These are phyloP conservation scores for Didymodactylos carnosus DNA, from an alignment of 2,888 invertebrate genomes.

Conservation along the genomic window DNA sequence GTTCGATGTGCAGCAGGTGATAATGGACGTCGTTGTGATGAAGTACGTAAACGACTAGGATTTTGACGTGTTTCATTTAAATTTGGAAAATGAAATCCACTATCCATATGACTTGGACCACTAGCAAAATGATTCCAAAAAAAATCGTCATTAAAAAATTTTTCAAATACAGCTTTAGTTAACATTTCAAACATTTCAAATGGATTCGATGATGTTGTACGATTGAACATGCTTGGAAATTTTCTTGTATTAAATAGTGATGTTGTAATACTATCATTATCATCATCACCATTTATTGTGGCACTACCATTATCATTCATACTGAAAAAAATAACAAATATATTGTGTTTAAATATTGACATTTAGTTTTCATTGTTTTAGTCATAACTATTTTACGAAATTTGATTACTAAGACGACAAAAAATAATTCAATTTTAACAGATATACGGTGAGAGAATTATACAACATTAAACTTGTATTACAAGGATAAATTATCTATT, in stretches of 20 bases:
- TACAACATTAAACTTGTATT: too few species aligned
- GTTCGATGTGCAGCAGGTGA: background rate
- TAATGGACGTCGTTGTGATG: background rate
- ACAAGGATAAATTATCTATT: too few species aligned
- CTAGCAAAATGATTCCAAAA: background rate
- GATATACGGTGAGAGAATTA: too few species aligned
- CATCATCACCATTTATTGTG: background rate
- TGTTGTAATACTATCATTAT: background rate
- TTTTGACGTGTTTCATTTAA: background rate
- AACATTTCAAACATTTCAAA: background rate
- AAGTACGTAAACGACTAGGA: background rate
- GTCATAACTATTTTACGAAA: too few species aligned
- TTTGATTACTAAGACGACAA: too few species aligned
- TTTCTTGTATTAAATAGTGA: background rate
- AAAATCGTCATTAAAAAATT: background rate
- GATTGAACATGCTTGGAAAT: background rate
- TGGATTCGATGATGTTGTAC: background rate
- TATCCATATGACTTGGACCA: background rate
- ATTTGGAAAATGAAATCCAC: background rate
- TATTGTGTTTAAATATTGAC: too few species aligned
- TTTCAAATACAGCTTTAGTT: background rate
- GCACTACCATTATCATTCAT: too few species aligned
- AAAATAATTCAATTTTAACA: too few species aligned
- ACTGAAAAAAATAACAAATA: too few species aligned
- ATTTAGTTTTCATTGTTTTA: too few species aligned